Percentiles rank a stretch among this genome's conserved stretches.
phyloP scores from a whole-genome alignment of 2,113 vertebrate genomes.

The Xiphophorus hellerii region DNA sequence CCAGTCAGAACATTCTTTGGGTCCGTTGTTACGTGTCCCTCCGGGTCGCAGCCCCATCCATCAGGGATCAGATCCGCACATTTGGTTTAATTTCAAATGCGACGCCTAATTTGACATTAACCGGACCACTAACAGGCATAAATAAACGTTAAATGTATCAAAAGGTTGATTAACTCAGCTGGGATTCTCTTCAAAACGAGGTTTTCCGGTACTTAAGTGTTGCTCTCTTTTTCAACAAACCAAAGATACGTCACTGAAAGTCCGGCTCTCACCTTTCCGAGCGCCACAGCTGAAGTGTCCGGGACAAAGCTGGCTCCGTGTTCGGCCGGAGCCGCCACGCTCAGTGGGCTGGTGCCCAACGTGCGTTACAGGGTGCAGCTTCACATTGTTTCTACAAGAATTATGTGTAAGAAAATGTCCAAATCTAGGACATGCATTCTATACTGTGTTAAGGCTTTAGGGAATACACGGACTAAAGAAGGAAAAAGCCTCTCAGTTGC shows the following conservation, averaged over 20 bases:
- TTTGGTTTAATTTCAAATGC: too few relatives aligned
- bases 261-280: constrained; percentile 75
- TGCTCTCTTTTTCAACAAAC: neutral
- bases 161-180: too few relatives aligned
- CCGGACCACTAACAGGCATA: too few relatives aligned
- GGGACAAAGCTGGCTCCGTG: constrained; percentile 80
- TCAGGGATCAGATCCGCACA: constrained; percentile 67
- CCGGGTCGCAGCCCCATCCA: constrained; percentile 79
- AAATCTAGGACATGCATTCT: too few relatives aligned
- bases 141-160: too few relatives aligned
- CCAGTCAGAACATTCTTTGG: constrained; percentile 72
- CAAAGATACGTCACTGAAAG: neutral
- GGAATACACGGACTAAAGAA: neutral
- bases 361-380: constrained; percentile 70
- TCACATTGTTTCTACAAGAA: neutral
- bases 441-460: too few relatives aligned
- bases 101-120: too few relatives aligned
- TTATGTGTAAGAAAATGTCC: too few relatives aligned
- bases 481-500: neutral
- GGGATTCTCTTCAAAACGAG: too few relatives aligned
- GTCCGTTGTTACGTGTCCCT: constrained; percentile 70
- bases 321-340: constrained; percentile 76
- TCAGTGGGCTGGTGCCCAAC: constrained; percentile 82
- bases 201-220: too few relatives aligned
- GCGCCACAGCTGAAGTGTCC: constrained; percentile 80